phyloP scores from a whole-genome alignment of 2,888 invertebrate species.

The Drosophila histrio region DNA sequence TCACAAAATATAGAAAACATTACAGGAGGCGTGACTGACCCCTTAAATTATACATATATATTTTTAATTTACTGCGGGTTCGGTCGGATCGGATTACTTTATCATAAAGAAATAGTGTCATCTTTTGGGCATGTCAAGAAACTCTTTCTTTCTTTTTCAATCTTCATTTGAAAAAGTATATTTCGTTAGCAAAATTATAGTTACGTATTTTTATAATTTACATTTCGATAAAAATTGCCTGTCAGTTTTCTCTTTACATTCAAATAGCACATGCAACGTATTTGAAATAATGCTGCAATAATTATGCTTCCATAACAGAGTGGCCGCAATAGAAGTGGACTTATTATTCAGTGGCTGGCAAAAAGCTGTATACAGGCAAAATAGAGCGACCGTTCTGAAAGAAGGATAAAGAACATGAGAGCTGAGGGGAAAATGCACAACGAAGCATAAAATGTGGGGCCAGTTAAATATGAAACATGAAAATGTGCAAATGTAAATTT shows the following conservation, averaged over 20 bases:
- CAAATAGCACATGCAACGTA: background rate
- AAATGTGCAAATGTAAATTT: slow-evolving; percentile 55
- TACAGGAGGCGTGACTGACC: too few relatives aligned
- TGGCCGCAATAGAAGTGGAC: background rate
- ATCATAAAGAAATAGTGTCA: too few relatives aligned
- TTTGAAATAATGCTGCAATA: slow-evolving; percentile 15
- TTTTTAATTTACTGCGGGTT: too few relatives aligned
- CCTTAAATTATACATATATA: too few relatives aligned
- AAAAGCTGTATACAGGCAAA: background rate
- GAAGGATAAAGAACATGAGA: background rate
- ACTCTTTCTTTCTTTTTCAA: too few relatives aligned
- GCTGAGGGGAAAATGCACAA: slow-evolving; percentile 45
- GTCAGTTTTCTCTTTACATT: background rate
- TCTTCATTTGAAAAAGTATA: too few relatives aligned
- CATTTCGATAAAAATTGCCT: too few relatives aligned
- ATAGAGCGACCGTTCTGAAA: background rate
- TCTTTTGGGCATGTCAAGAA: too few relatives aligned
- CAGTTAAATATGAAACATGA: slow-evolving; percentile 47
- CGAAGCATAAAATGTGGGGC: slow-evolving; percentile 48
- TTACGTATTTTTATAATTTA: too few relatives aligned
- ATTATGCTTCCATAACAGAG: slow-evolving; percentile 8
- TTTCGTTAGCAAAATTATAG: too few relatives aligned
- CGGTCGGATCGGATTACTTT: too few relatives aligned
- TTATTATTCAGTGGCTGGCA: slow-evolving; percentile 12
- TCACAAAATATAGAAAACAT: too few relatives aligned